A percentile compares a stretch with the other conserved stretches of the same genome.
Evolutionary conservation across 2,888 invertebrate species (phyloP).

Genomic region (Drosophila niveifrons): DNA sequence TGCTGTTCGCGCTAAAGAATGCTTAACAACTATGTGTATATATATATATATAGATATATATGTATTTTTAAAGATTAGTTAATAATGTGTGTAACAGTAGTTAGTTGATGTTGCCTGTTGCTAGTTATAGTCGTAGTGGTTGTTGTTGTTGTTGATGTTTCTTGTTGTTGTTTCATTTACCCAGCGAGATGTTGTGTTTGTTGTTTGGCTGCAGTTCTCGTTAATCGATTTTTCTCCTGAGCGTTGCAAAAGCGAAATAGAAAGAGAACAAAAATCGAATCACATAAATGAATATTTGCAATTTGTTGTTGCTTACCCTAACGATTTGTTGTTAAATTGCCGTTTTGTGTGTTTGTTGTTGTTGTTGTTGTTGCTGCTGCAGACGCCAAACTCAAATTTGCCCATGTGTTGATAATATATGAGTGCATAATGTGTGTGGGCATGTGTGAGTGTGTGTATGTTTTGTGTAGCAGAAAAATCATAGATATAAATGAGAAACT

Average conservation of each 20-base stretch:
- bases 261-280: background rate
- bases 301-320: conserved; percentile 34
- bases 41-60: background rate
- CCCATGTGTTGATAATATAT: background rate
- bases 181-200: conserved; percentile 5
- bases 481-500: conserved; percentile 48
- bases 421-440: background rate
- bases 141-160: conserved; percentile 22
- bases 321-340: conserved; percentile 26
- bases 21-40: conserved; percentile 28
- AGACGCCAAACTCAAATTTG: conserved; percentile 24
- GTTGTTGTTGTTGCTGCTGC: conserved; percentile 24
- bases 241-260: background rate
- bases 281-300: background rate
- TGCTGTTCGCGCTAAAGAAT: conserved; percentile 30
- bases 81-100: conserved; percentile 15
- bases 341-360: background rate
- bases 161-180: conserved; percentile 14
- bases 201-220: conserved; percentile 26
- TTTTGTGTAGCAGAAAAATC: conserved; percentile 43
- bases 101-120: conserved; percentile 18
- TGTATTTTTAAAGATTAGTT: conserved; percentile 11
- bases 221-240: conserved; percentile 23
- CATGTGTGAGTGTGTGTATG: conserved; percentile 2
- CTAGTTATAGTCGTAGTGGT: conserved; percentile 10